A percentile compares a stretch with the other conserved stretches of the same genome.
These are phyloP conservation scores for Diaprepes abbreviatus DNA, from an alignment of 2,888 invertebrate genomes.

Conservation along the genomic window DNA sequence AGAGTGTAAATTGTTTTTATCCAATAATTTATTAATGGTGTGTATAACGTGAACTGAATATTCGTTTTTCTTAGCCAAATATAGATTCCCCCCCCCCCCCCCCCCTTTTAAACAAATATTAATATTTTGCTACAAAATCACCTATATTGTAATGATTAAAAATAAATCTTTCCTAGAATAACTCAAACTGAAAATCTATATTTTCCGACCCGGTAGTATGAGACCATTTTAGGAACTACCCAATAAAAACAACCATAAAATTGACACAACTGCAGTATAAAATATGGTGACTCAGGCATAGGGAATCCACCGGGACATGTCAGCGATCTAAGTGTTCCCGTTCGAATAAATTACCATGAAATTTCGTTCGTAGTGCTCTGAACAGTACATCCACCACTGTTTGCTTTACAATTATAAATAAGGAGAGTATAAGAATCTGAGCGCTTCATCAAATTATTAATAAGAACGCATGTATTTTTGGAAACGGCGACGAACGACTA, in stretches of 20 bases:
- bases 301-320: slow-evolving; percentile 24
- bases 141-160: too few species aligned
- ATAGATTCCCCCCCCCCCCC: too few species aligned
- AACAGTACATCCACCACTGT: not conserved
- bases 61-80: too few species aligned
- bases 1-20: too few species aligned
- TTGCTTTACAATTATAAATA: not conserved
- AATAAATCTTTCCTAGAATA: too few species aligned
- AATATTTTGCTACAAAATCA: too few species aligned
- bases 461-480: not conserved
- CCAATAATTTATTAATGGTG: too few species aligned
- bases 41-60: too few species aligned
- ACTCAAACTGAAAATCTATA: not conserved
- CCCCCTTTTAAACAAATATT: too few species aligned
- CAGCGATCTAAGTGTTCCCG: slow-evolving; percentile 3
- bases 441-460: not conserved
- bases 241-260: slow-evolving; percentile 28
- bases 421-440: not conserved
- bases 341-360: not conserved
- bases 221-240: not conserved
- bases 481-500: slow-evolving; percentile 4
- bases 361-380: not conserved
- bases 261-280: slow-evolving; percentile 22
- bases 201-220: not conserved
- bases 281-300: slow-evolving; percentile 18